A percentile compares a stretch with the other conserved stretches of the same genome.
Conservation (phyloP, 2,888 invertebrate genomes). For the Pachymerium ferrugineum region DNA sequence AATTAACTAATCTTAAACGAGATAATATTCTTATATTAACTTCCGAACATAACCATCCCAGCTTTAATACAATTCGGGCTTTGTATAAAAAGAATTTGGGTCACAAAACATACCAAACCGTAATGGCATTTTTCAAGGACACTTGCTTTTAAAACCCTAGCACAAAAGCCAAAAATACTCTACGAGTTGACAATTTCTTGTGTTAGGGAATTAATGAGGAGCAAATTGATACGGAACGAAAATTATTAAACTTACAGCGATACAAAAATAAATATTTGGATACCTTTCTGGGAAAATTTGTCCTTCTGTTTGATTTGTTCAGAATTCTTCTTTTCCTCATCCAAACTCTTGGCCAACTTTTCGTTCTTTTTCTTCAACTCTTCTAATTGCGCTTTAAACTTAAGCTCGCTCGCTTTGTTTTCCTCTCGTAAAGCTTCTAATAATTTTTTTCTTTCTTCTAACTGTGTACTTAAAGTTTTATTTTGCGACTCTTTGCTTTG, state of each 20-base stretch:
- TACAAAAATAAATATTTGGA: too few species aligned
- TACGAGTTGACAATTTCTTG: not conserved
- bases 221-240: too few species aligned
- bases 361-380: conserved; percentile 28
- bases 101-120: not conserved
- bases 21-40: conserved; percentile 52
- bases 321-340: conserved; percentile 33
- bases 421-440: conserved; percentile 38
- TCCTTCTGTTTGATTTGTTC: conserved; percentile 45
- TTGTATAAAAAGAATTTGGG: conserved; percentile 51
- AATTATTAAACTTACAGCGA: too few species aligned
- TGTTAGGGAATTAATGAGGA: too few species aligned
- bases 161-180: conserved; percentile 11
- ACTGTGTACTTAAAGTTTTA: not conserved
- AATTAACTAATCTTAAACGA: not conserved
- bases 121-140: not conserved
- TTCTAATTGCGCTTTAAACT: conserved; percentile 30
- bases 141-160: conserved; percentile 5
- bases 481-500: not conserved
- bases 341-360: conserved; percentile 29
- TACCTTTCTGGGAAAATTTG: not conserved
- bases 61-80: conserved; percentile 33
- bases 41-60: too few species aligned
- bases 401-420: conserved; percentile 36
- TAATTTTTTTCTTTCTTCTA: conserved; percentile 44